Conservation (phyloP, 1,140 invertebrate species). For the Dendrolimus punctatus region DNA sequence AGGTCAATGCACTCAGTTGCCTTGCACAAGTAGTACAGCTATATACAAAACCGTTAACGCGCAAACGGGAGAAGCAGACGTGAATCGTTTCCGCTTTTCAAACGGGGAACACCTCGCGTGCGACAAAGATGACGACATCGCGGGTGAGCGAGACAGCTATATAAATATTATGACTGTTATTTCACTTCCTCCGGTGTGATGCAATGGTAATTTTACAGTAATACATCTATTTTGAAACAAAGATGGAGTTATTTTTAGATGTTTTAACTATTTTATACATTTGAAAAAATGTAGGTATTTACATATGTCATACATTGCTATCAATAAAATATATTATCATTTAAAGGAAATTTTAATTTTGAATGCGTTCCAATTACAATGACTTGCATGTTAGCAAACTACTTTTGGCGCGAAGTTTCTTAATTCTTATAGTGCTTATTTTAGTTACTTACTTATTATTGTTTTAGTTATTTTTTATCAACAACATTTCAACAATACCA, state of each 20-base stretch:
- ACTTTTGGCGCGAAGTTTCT: too few species aligned
- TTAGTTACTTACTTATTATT: too few species aligned
- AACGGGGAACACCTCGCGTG: conserved; percentile 34
- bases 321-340: conserved; percentile 3
- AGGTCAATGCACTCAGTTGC: conserved; percentile 68
- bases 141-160: conserved; percentile 50
- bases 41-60: conserved; percentile 26
- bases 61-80: conserved; percentile 31
- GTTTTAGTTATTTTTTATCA: too few species aligned
- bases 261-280: conserved; percentile 1
- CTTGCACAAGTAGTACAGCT: conserved; percentile 52
- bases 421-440: too few species aligned
- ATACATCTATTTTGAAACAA: conserved; percentile 62
- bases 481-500: too few species aligned
- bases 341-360: neutral
- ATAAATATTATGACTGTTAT: conserved; percentile 70
- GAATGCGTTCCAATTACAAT: too few species aligned
- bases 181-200: conserved; percentile 69
- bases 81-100: conserved; percentile 31
- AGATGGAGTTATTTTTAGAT: conserved; percentile 25
- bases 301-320: neutral
- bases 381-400: too few species aligned
- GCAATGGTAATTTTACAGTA: conserved; percentile 63
- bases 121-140: conserved; percentile 44
- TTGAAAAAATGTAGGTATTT: too few species aligned